Base-by-base conservation (phyloP, 1,140 invertebrate species). In the Pseudomyrmex pallidus region DNA sequence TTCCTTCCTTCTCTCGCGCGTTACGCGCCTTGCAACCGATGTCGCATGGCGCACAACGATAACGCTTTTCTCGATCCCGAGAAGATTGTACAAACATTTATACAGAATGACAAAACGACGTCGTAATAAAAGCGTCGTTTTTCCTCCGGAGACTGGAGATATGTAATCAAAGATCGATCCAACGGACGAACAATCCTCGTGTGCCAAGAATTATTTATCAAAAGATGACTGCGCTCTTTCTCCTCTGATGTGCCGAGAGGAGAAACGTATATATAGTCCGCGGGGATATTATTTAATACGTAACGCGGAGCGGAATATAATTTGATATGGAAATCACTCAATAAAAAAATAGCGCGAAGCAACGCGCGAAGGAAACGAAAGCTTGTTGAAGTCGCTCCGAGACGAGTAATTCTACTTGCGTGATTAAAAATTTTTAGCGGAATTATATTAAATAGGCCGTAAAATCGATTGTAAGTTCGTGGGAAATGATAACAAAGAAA, bases 81-180 rank as follows among this genome's bases (percentile, higher is more conserved):
- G n/a, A 67, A 83, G 22, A 76, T 52, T 61, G 52, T 62, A 25
- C 59, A 77, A 83, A 67, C 56, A 74, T 82, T 44, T n/a, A n/a
- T 10, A 17, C 25, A 9, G 13, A 9, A 35, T 35, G 35, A 35
- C 35, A 35, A 35, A 35, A 35, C 35, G 35, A 35, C 35, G 35
- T 35, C 35, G 35, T 35, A 35, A 35, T 35, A 35, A 35, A 35
- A 7, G 5, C 35, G 35, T 35, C 4, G 35, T 35, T 35, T 35
- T 35, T 35, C 5, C 5, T 0, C 35, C 35, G 5, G 5, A 35
- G 5, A 35, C 35, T 35, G 4, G 35, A 7, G 0, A 35, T 35
- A 35, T 35, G 35, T 35, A 35, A 35, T 5, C 35, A 35, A 35
- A 35, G 35, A 35, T 35, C 35, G 35, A 35, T 35, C 35, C 35